Conservation (phyloP, 2,113 vertebrate genomes). For the Nesogale talazaci region DNA sequence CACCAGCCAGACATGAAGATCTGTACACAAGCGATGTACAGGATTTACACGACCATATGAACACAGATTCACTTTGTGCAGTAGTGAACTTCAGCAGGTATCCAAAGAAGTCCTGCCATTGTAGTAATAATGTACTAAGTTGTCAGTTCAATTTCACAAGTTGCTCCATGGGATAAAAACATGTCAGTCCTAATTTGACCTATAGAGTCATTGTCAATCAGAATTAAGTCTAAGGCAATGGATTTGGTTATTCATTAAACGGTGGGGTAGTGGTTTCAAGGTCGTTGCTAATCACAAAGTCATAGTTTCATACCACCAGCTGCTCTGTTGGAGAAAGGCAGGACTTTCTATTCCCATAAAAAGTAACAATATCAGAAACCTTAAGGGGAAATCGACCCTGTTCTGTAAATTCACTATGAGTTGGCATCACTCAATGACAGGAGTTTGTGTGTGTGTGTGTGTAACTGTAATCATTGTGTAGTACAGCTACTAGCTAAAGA, state of each 20-base stretch:
- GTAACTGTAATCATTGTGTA: background rate
- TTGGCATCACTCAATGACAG: too few species aligned
- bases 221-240: background rate
- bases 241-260: too few species aligned
- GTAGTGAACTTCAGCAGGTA: background rate
- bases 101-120: background rate
- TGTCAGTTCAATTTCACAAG: background rate
- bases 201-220: background rate
- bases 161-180: background rate
- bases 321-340: too few species aligned
- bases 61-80: background rate
- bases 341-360: too few species aligned
- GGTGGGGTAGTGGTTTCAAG: too few species aligned
- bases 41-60: background rate
- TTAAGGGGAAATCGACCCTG: too few species aligned
- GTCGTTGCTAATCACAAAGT: too few species aligned
- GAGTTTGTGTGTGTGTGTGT: too few species aligned
- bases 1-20: background rate
- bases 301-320: too few species aligned
- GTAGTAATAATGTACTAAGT: background rate
- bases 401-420: too few species aligned
- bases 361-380: too few species aligned
- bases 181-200: background rate
- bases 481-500: background rate
- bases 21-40: background rate